Evolutionary conservation across 2,888 invertebrate species (phyloP).

Genomic region (Melangyna quadrimaculata): DNA sequence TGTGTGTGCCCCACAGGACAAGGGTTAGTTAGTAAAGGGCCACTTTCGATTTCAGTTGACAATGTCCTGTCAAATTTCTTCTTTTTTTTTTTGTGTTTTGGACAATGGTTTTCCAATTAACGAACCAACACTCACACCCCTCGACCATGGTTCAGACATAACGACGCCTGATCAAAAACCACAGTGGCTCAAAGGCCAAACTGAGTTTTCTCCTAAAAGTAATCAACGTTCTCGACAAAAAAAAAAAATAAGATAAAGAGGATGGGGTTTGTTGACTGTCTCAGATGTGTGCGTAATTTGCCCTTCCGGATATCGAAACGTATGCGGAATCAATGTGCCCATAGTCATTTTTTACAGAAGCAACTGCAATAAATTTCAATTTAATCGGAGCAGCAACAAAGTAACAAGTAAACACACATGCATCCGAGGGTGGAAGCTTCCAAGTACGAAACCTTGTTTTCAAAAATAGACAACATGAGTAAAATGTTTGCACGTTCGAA

Average conservation of each 20-base stretch:
- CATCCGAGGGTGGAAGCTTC: neutral
- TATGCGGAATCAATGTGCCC: slow-evolving; percentile 39
- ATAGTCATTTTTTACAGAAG: slow-evolving; percentile 54
- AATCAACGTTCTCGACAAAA: slow-evolving; percentile 45
- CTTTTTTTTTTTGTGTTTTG: slow-evolving; percentile 28
- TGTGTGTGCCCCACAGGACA: neutral
- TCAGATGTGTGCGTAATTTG: slow-evolving; percentile 32
- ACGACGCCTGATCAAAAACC: slow-evolving; percentile 64
- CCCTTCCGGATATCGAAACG: slow-evolving; percentile 51
- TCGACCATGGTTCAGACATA: slow-evolving; percentile 62
- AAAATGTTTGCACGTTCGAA: slow-evolving; percentile 36
- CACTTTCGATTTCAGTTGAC: slow-evolving; percentile 65
- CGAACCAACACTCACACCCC: slow-evolving; percentile 48
- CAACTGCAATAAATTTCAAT: slow-evolving; percentile 63
- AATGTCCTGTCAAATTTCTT: slow-evolving; percentile 34
- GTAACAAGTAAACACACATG: slow-evolving; percentile 35
- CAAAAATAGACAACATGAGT: neutral
- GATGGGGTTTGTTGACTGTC: neutral
- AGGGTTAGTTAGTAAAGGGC: slow-evolving; percentile 10
- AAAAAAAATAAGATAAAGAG: too few relatives aligned
- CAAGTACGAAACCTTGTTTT: slow-evolving; percentile 28
- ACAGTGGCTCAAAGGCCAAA: slow-evolving; percentile 45
- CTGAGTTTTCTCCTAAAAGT: slow-evolving; percentile 22
- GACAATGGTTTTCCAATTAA: slow-evolving; percentile 70
- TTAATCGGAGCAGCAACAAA: slow-evolving; percentile 58